Evolutionary conservation across 2,113 vertebrate species (phyloP).

Genomic region (Myodes glareolus): DNA sequence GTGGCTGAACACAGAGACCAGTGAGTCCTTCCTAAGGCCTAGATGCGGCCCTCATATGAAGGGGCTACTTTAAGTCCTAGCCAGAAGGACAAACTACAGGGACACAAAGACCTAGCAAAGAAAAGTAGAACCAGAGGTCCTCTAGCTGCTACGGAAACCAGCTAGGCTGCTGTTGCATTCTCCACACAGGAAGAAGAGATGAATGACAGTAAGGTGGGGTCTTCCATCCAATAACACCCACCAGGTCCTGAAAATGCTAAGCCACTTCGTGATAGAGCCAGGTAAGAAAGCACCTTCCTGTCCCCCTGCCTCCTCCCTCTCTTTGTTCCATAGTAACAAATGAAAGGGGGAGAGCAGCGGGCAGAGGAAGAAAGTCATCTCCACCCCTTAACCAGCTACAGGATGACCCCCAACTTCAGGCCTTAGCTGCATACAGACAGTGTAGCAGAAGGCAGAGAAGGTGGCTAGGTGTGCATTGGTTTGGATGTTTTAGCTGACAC

Average conservation of each 20-base stretch:
- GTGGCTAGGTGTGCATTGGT: neutral
- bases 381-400: neutral
- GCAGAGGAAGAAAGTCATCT: neutral
- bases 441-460: neutral
- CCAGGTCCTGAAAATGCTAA: neutral
- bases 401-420: neutral
- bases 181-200: neutral
- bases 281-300: neutral
- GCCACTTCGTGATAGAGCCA: neutral
- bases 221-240: neutral
- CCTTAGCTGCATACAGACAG: neutral
- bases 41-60: neutral
- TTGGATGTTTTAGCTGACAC: neutral
- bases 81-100: neutral
- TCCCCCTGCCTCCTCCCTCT: no score
- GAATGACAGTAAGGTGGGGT: neutral
- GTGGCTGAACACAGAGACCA: accelerated
- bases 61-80: neutral
- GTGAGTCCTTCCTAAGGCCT: neutral
- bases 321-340: neutral
- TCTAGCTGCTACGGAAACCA: neutral
- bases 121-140: neutral
- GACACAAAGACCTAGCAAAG: neutral
- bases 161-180: neutral
- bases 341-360: no score